phyloP scores from a whole-genome alignment of 2,888 invertebrate species.

The Mythimna albipuncta region DNA sequence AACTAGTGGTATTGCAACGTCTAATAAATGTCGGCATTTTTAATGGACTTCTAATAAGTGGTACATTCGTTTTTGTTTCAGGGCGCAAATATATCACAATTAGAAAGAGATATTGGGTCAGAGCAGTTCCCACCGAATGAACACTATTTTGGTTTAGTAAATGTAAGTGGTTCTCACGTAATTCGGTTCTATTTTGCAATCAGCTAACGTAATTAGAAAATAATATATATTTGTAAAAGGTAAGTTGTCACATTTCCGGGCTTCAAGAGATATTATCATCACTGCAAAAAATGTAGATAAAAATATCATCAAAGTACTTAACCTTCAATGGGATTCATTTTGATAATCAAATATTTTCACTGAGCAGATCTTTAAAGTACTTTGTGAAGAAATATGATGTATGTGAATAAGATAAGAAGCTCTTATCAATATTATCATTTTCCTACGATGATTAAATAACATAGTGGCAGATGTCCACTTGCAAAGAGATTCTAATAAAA shows the following conservation, averaged over 20 bases:
- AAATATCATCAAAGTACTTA: constrained; percentile 2
- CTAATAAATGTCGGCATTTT: constrained; percentile 65
- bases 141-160: constrained; percentile 99
- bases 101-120: constrained; percentile 99
- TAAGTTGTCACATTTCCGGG: neutral
- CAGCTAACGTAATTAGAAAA: neutral
- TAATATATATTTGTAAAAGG: neutral
- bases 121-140: constrained; percentile 99
- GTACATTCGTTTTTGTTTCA: constrained; percentile 77
- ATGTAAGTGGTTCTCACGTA: constrained; percentile 92
- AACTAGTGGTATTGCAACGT: constrained; percentile 25
- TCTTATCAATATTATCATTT: constrained; percentile 46
- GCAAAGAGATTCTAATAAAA: constrained; percentile 21
- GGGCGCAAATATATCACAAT: constrained; percentile 99
- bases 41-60: constrained; percentile 37
- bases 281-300: constrained; percentile 5
- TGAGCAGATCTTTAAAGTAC: constrained; percentile 13
- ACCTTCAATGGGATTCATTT: constrained; percentile 39
- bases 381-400: constrained; percentile 34
- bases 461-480: constrained; percentile 25
- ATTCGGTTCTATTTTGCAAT: constrained; percentile 9
- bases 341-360: constrained; percentile 20
- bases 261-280: neutral
- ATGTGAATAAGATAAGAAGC: constrained; percentile 39
- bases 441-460: constrained; percentile 32